Evolutionary conservation across 2,113 vertebrate species (phyloP), one percentile per base, ranked within the genome.

Genomic region (Toxostoma redivivum): DNA sequence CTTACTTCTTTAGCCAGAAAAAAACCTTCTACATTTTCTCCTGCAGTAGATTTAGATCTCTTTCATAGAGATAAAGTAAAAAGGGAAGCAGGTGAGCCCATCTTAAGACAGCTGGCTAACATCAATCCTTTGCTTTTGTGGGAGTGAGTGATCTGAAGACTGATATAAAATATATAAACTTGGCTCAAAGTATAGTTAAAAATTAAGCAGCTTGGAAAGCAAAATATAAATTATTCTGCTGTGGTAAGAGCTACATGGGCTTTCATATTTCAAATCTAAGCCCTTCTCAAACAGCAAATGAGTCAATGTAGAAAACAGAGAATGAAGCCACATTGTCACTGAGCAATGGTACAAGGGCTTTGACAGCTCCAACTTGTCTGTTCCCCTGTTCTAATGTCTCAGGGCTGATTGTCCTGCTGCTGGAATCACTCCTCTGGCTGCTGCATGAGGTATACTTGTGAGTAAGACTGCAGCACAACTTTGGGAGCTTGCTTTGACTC

Each of bases 201-300:
- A 89, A 91, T 94, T 92, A 91, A 95, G 84, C 69, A 94, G 35
- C 70, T 71, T 40, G 33, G 44, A 91, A 94, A 91, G 77, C 73
- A 94, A 67, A 91, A 85, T 65, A 86, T 90, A 64, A 96, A 94
- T 94, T 85, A 92, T 85, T 95, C 81, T 93, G 45, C 57, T 82
- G 8, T 90, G 47, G 51, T 54, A 80, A 88, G 78, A 92, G 56
- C 79, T 90, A 37, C 42, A 51, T 1, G 4, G 58, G 33, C 35
- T 90, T 90, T 95, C 58, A 44, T 47, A 90, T 76, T 79, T 82
- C 53, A 79, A 70, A 64, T 47, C 40, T 58, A 76, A 77, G 31
- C 51, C 44, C 37, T 73, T 65, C 51, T 64, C 42, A 65, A 54
- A 81, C 9, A 73, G 60, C 35, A 72, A 64, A 66, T 54, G 23